Base-by-base conservation (phyloP, 2,888 invertebrate species). In the Lochmaea crataegi region DNA sequence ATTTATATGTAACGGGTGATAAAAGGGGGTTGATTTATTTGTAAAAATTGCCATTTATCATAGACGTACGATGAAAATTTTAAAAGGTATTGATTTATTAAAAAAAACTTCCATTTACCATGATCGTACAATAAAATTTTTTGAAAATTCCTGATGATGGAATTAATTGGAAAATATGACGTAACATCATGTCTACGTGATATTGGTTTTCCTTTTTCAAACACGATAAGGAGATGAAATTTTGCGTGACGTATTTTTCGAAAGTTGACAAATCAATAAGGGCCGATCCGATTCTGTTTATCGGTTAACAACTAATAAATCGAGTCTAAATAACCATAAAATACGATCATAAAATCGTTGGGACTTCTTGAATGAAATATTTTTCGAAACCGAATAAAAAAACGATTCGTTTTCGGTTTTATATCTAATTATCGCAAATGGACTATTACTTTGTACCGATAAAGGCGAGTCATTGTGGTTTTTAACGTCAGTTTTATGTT, bases 341-440 rank as follows among this genome's bases (percentile, higher is more conserved):
- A 70, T 32, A 32, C 38, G 53, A 48, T 65, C 64, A 42, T 70
- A 63, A 70, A 68, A n/a, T 68, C 48, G 68, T 68, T 58, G 42
- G 53, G 18, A 67, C 67, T 67, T 67, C 67, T 67, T 48, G 14
- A 58, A 18, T 18, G 58, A 51, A 60, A 61, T 68, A 61, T 68
- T 68, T 68, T 68, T 16, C 11, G 12, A 45, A n/a, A 45, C 11
- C 11, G 42, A 2, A 42, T 2, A 48, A 68, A 68, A 68, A 68
- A 60, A 57, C 60, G 10, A 60, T 60, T 61, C 60, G 60, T 22
- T 68, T 68, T 68, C 41, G 60, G 48, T 61, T 68, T 68, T 60
- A 68, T 56, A 38, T 61, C 68, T 68, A 68, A 68, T 68, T 68
- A 68, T 60, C 68, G 61, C 68, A 68, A 67, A 67, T 67, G 67